Percentiles rank a stretch among this genome's conserved stretches.
Evolutionary conservation across 2,113 vertebrate genomes (phyloP).

Genomic region (Gavialis gangeticus): DNA sequence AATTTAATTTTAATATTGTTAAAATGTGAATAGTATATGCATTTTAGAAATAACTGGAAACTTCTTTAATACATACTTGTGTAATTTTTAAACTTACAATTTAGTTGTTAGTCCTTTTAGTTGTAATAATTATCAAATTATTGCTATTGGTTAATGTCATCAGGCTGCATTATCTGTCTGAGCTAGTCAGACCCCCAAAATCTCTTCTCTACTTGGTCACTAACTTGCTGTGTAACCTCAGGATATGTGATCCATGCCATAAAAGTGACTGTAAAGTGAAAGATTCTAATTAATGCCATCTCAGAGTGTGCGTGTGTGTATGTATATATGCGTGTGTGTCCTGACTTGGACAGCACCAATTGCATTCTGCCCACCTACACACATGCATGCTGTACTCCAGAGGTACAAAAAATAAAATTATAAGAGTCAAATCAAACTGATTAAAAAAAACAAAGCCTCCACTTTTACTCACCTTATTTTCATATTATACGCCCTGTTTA

Average conservation of each 20-base stretch:
- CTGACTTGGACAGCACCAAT: too few relatives aligned
- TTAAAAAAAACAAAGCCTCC: too few relatives aligned
- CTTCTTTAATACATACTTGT: background rate
- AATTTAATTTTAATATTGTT: background rate
- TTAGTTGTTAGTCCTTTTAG: background rate
- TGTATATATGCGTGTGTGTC: too few relatives aligned
- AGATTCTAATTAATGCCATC: too few relatives aligned
- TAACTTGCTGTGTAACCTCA: background rate
- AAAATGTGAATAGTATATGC: background rate
- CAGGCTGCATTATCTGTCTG: background rate
- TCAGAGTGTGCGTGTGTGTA: too few relatives aligned
- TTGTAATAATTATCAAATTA: background rate
- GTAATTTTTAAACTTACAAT: background rate
- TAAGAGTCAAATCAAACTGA: too few relatives aligned
- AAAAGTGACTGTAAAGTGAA: too few relatives aligned
- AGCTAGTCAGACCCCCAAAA: background rate
- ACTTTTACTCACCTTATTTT: too few relatives aligned
- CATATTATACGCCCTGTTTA: background rate
- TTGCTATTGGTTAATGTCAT: background rate
- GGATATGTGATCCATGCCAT: too few relatives aligned
- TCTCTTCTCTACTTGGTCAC: background rate
- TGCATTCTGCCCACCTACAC: too few relatives aligned
- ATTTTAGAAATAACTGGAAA: background rate
- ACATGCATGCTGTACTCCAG: too few relatives aligned
- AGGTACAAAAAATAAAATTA: too few relatives aligned